These are phyloP conservation scores for Brachionus paranguensis DNA, from an alignment of 1,140 invertebrate species.

Conservation along the genomic window DNA sequence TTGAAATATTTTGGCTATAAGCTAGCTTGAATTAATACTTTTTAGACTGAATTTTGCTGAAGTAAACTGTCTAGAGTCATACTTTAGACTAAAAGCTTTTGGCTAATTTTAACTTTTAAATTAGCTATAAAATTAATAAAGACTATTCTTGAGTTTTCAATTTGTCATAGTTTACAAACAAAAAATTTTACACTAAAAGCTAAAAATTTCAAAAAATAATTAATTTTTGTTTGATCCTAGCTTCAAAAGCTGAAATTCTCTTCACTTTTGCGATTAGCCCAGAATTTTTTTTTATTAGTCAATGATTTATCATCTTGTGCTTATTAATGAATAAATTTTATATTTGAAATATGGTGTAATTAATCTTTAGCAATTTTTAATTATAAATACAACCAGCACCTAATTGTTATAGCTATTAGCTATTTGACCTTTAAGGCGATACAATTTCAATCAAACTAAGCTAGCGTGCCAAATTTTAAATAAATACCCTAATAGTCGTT, in stretches of 20 bases:
- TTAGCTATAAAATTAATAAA: neutral
- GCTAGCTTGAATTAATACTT: neutral
- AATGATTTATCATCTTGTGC: neutral
- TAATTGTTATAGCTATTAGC: neutral
- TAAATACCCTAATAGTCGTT: neutral
- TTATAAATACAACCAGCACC: neutral
- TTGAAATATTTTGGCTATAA: neutral
- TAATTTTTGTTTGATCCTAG: neutral
- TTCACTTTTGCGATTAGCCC: neutral
- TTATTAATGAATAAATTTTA: neutral
- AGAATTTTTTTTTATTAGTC: neutral
- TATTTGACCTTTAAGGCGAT: neutral
- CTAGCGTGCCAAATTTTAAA: neutral
- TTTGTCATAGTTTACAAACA: neutral
- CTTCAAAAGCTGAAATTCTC: neutral
- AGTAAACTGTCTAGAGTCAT: neutral
- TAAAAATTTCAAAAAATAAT: neutral
- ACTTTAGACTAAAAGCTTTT: neutral
- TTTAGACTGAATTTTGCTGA: neutral
- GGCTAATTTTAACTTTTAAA: neutral
- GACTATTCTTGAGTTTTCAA: neutral
- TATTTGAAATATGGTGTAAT: neutral
- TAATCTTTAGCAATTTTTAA: neutral
- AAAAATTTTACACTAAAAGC: neutral
- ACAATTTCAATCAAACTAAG: neutral